A percentile compares a stretch with the other conserved stretches of the same genome.
Evolutionary conservation across 2,797 vertebrate genomes (phyloP).

Genomic region (Harpagifer antarcticus): DNA sequence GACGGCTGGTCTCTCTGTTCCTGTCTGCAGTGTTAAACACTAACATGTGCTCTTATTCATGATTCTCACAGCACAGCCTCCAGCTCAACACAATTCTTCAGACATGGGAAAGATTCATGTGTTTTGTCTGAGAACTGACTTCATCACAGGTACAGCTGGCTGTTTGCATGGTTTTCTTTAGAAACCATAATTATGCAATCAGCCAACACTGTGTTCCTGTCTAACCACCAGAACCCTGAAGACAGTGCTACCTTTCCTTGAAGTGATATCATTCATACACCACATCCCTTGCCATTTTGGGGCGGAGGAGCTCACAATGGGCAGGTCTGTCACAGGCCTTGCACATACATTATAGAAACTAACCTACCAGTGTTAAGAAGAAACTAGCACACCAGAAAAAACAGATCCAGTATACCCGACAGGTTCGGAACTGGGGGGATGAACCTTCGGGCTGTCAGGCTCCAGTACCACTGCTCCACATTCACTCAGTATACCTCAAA

Average conservation of each 20-base stretch:
- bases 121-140: not conserved
- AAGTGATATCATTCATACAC: constrained; percentile 4
- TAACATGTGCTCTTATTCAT: not conserved
- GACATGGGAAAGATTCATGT: not conserved
- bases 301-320: too few species aligned
- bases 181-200: not conserved
- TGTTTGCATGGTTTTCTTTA: not conserved
- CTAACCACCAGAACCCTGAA: not conserved
- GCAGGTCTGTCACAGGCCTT: not conserved
- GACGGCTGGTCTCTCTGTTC: constrained; percentile 50
- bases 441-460: too few species aligned
- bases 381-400: not conserved
- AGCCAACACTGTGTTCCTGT: not conserved
- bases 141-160: not conserved
- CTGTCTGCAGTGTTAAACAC: not conserved
- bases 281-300: not conserved
- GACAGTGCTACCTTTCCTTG: not conserved
- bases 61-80: not conserved
- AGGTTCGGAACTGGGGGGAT: too few species aligned
- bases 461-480: too few species aligned
- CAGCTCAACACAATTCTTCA: not conserved
- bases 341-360: too few species aligned
- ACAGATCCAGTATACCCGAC: too few species aligned
- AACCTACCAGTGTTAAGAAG: not conserved
- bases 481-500: too few species aligned